These are phyloP conservation scores for Drosophila bunnanda DNA, from an alignment of 2,888 invertebrate genomes.

Conservation along the genomic window DNA sequence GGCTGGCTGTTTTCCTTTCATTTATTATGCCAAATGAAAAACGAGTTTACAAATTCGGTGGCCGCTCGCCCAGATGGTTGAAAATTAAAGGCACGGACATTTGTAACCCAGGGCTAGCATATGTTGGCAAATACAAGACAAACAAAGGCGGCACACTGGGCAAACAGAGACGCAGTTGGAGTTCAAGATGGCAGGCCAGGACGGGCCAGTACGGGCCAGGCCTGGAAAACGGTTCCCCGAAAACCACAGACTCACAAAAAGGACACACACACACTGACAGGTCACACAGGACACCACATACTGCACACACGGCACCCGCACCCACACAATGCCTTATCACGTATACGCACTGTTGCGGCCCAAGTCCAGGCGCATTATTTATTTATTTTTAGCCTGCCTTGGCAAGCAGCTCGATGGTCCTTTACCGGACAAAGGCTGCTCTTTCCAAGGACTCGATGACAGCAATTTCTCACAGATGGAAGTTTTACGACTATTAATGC, in stretches of 20 bases:
- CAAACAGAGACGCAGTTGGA: slow-evolving; percentile 51
- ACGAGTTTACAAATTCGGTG: slow-evolving; percentile 64
- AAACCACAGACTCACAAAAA: slow-evolving; percentile 55
- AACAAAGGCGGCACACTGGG: slow-evolving; percentile 57
- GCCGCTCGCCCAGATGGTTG: slow-evolving; percentile 42
- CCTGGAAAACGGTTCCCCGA: slow-evolving; percentile 38
- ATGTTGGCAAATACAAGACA: slow-evolving; percentile 79
- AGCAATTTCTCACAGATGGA: slow-evolving; percentile 41
- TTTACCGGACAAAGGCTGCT: slow-evolving; percentile 38
- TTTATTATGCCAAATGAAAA: slow-evolving; percentile 72
- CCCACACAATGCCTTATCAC: slow-evolving; percentile 56
- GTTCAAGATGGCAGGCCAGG: slow-evolving; percentile 33
- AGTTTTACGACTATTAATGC: slow-evolving; percentile 31
- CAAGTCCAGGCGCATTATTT: slow-evolving; percentile 55
- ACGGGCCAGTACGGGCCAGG: not conserved
- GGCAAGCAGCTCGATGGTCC: slow-evolving; percentile 25
- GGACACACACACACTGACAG: not conserved
- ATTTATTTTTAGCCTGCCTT: slow-evolving; percentile 57
- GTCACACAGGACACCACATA: slow-evolving; percentile 3
- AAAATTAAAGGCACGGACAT: slow-evolving; percentile 64
- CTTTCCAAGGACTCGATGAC: slow-evolving; percentile 21
- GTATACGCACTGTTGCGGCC: slow-evolving; percentile 62
- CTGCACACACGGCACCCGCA: slow-evolving; percentile 16
- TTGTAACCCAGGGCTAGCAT: slow-evolving; percentile 76
- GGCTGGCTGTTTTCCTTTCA: slow-evolving; percentile 65